phyloP scores from a whole-genome alignment of 2,888 invertebrate species.

The Stenotaenia linearis region DNA sequence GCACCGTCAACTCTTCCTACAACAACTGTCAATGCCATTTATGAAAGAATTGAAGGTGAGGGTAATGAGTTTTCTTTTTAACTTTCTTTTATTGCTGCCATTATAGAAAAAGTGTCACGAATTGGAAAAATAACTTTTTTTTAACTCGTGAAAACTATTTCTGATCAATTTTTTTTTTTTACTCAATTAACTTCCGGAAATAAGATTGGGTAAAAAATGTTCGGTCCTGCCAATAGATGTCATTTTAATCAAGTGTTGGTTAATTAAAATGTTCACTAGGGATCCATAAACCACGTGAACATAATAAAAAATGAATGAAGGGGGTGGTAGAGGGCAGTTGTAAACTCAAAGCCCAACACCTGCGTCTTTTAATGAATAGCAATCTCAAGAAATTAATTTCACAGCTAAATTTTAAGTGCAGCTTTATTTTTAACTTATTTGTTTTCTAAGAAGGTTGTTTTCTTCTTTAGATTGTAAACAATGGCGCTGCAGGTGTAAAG shows the following conservation, averaged over 20 bases:
- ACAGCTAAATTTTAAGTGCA: background rate
- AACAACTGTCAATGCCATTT: conserved; percentile 24
- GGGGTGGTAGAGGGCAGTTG: background rate
- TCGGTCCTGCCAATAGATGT: background rate
- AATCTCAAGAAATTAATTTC: background rate
- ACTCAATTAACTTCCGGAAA: background rate
- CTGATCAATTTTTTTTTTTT: background rate
- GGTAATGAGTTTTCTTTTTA: background rate
- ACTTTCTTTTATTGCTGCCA: background rate
- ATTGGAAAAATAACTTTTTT: background rate
- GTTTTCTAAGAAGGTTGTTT: background rate
- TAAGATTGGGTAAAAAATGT: background rate
- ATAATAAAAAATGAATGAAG: background rate
- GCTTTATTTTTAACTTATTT: background rate
- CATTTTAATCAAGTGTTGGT: background rate
- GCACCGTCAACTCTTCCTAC: conserved; percentile 31
- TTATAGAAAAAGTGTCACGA: background rate
- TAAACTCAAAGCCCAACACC: background rate
- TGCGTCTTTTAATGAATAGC: background rate
- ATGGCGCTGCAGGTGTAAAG: background rate
- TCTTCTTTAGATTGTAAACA: background rate
- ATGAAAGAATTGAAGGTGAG: conserved; percentile 33
- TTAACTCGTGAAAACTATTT: conserved; percentile 20
- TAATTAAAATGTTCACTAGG: background rate
- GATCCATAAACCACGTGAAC: background rate